Base-by-base conservation (phyloP, 2,888 invertebrate genomes). In the Blastobasis lacticolella region DNA sequence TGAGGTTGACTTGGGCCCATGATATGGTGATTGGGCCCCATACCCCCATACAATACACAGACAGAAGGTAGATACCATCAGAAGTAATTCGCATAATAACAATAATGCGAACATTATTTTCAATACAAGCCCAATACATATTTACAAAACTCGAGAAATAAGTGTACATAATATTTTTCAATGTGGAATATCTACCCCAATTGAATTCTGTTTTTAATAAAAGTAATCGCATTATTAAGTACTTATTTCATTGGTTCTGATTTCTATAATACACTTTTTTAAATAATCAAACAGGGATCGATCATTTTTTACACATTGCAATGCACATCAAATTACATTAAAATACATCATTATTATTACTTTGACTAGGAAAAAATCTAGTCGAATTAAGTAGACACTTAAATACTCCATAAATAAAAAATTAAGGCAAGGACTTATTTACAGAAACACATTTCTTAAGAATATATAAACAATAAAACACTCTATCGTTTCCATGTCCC, bases 291-390 rank as follows among this genome's bases (percentile, higher is more conserved):
- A 23, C 23, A 23, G 23, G 23, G 23, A 23, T 23, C 23, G 23
- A 23, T 23, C 23, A 2, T 23, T 23, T 23, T 23, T 23, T 23
- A 23, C 23, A 23, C 23, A 23, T 23, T 23, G 23, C 23, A 23
- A 23, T 23, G 23, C 23, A 23, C 23, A 23, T 23, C 23, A 23
- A 1, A 23, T 23, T 23, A 23, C 23, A 23, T 23, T 23, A 23
- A 23, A 23, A 23, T 23, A 23, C 23, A 23, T 23, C 23, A 23
- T 23, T 23, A 23, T 23, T 23, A 23, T 23, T 23, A 23, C 23
- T 73, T 67, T 87, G 87, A 87, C 87, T 87, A 87, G 87, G 72
- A 71, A 78, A 77, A 51, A 74, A 76, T 77, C 86, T 87, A 87
- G 87, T 84, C 87, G 66, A 71, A 67, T 76, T 73, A 77, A 75